Evolutionary conservation across 2,113 vertebrate species (phyloP).

Genomic region (Pithys albifrons): DNA sequence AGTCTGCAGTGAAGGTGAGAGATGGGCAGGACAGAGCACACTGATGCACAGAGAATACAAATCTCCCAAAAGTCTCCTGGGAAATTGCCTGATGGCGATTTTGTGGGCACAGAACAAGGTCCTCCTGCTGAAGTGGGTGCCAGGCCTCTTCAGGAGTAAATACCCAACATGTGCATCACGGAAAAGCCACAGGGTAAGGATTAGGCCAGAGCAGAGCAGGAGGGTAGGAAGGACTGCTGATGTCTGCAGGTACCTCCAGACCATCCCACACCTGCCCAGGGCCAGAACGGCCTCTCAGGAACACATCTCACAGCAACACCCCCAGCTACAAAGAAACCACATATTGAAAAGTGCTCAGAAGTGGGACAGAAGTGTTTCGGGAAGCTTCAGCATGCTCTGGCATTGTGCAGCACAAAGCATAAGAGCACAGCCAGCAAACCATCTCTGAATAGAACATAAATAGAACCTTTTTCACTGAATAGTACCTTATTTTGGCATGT

Average conservation of each 20-base stretch:
- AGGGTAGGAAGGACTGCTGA: neutral
- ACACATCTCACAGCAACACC: neutral
- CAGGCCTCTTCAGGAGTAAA: neutral
- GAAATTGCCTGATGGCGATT: neutral
- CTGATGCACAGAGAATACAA: neutral
- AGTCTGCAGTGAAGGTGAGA: neutral
- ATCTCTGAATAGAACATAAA: conserved; percentile 61
- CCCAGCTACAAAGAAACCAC: neutral
- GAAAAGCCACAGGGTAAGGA: neutral
- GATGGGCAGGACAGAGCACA: fast-evolving
- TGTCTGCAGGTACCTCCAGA: neutral
- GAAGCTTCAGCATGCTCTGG: conserved; percentile 33
- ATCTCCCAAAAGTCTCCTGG: neutral
- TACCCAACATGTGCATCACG: fast-evolving
- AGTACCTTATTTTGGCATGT: conserved; percentile 61
- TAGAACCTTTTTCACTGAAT: conserved; percentile 55
- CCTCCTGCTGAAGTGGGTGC: neutral
- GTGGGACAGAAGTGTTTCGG: conserved; percentile 51
- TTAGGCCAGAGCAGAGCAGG: fast-evolving
- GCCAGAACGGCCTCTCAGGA: neutral
- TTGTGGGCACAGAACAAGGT: neutral
- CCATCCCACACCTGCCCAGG: neutral
- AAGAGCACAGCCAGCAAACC: conserved; percentile 42
- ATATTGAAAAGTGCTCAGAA: neutral
- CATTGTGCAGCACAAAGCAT: conserved; percentile 31